phyloP scores from a whole-genome alignment of 2,113 vertebrate species.

The Hemicordylus capensis region DNA sequence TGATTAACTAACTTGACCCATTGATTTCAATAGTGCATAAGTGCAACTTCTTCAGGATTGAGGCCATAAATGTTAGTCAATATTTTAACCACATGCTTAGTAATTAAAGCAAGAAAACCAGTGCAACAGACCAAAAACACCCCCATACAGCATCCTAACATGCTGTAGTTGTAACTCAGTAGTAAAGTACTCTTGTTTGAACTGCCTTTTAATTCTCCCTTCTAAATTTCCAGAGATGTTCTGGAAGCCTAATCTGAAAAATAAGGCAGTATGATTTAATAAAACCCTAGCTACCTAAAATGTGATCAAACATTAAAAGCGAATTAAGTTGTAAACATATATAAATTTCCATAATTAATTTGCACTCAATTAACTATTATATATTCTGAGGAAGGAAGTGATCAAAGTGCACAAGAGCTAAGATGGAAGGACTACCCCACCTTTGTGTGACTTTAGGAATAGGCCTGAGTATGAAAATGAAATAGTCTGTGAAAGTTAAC shows the following conservation, averaged over 20 bases:
- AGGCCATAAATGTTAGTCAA: not conserved
- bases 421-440: not conserved
- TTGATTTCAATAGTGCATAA: not conserved
- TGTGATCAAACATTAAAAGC: not conserved
- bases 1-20: not conserved
- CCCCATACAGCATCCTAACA: too few species aligned
- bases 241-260: constrained; percentile 16
- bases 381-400: not conserved
- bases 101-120: constrained; percentile 23
- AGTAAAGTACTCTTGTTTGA: not conserved
- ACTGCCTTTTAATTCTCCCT: not conserved
- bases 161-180: constrained; percentile 38
- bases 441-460: not conserved
- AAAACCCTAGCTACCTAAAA: not conserved
- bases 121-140: constrained; percentile 24
- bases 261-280: not conserved
- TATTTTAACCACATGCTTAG: not conserved
- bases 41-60: not conserved
- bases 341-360: not conserved
- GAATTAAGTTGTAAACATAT: not conserved
- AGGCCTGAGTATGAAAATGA: not conserved
- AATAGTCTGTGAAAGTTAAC: not conserved
- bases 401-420: not conserved
- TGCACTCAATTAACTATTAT: too few species aligned
- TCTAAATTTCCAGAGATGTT: constrained; percentile 17